A percentile compares a stretch with the other conserved stretches of the same genome.
These are phyloP conservation scores for Catharus fuscescens DNA, from an alignment of 2,113 vertebrate species.

Conservation along the genomic window DNA sequence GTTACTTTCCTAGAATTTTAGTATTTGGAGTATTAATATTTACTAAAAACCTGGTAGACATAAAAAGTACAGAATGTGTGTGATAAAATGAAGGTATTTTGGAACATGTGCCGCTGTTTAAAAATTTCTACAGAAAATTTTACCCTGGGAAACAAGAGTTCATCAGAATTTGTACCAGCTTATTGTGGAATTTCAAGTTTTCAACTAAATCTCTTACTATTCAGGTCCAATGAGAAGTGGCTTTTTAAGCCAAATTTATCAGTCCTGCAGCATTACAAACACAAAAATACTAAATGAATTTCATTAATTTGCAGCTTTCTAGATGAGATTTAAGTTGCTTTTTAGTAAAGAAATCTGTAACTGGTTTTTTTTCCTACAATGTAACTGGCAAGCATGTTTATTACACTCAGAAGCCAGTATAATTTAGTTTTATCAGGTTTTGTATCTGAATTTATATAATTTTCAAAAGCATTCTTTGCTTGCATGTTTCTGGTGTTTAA, in stretches of 20 bases:
- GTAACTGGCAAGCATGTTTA: neutral
- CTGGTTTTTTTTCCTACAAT: neutral
- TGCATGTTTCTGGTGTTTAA: constrained; percentile 30
- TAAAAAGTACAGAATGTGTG: neutral
- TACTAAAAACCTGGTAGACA: neutral
- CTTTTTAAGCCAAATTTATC: neutral
- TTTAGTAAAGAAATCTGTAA: neutral
- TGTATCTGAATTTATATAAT: neutral
- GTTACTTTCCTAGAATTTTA: neutral
- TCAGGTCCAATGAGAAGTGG: neutral
- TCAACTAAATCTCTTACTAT: constrained; percentile 14
- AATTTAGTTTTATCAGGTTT: constrained; percentile 9
- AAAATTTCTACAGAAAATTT: neutral
- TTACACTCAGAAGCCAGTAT: constrained; percentile 15
- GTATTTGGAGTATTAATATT: neutral
- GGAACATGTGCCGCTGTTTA: neutral
- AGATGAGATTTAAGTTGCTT: neutral
- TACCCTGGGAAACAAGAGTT: neutral
- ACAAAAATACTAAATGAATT: neutral
- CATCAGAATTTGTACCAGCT: neutral
- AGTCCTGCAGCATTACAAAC: neutral
- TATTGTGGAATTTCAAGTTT: constrained; percentile 1
- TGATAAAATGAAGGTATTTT: neutral
- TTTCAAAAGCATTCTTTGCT: constrained; percentile 48
- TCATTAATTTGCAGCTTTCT: neutral